Evolutionary conservation across 2,113 vertebrate species (phyloP), one percentile per base, ranked within the genome.

Genomic region (Furnarius figulus): DNA sequence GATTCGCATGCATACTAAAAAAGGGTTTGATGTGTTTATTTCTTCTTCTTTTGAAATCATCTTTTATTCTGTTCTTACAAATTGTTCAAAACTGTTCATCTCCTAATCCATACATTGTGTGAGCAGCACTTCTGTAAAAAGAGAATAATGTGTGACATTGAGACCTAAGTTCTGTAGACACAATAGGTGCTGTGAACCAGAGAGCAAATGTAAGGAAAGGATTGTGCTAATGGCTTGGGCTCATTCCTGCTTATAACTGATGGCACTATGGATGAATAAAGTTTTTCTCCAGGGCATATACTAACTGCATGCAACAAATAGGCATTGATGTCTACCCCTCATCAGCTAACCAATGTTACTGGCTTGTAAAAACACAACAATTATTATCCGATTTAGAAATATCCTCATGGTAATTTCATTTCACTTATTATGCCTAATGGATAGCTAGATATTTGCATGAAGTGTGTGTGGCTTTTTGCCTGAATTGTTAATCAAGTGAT

Each of bases 321-420:
- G 4, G 8, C 68, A 80, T 72, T 93, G 82, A 90, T 92, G 76
- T 68, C 81, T 93, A 40, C 22, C 27, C 30, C 71, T 85, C 71
- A 93, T 95, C 83, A 93, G 85, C 90, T 90, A 95, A 90, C 93
- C 76, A 40, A 63, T n/a, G 68, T 61, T 87, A 89, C 72, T 1
- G 1, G 80, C 83, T 96, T 95, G 79, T 96, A 95, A 96, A 97
- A 96, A 96, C 91, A 96, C 90, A 95, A 90, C 88, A 95, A 95
- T 97, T 97, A 97, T 94, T 92, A 87, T 80, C 73, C 8, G 56
- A 97, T 96, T 96, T 95, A 96, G 92, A 95, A 89, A 90, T 96
- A 96, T 95, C 85, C 96, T 96, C 92, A 96, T 75, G 85, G 79
- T 94, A 96, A 96, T 96, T 96, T 96, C 90, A 94, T 97, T 96